Evolutionary conservation across 1,140 invertebrate species (phyloP).

Genomic region (Arctopsyche grandis): DNA sequence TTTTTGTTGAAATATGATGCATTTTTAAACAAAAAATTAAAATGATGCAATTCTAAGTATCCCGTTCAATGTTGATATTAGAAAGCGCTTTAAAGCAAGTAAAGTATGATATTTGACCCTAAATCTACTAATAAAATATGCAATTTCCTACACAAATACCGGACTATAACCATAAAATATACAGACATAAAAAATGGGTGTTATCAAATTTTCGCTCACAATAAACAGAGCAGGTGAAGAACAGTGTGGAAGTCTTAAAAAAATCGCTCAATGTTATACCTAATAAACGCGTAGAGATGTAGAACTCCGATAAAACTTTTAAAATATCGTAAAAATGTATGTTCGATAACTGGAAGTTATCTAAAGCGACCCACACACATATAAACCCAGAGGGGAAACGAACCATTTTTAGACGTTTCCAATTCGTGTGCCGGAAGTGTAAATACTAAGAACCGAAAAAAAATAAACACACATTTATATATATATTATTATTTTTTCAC

Average conservation of each 20-base stretch:
- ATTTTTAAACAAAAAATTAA: too few relatives aligned
- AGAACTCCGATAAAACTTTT: constrained; percentile 50
- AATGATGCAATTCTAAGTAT: too few relatives aligned
- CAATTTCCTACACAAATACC: not conserved
- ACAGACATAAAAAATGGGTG: too few relatives aligned
- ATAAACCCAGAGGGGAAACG: constrained; percentile 24
- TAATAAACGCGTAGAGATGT: not conserved
- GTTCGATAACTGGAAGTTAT: constrained; percentile 52
- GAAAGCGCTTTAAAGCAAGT: too few relatives aligned
- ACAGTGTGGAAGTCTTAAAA: constrained; percentile 31
- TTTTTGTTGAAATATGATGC: too few relatives aligned
- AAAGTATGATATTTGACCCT: too few relatives aligned
- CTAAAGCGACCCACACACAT: constrained; percentile 30
- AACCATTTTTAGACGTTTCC: constrained; percentile 44
- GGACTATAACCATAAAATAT: not conserved
- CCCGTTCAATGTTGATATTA: too few relatives aligned
- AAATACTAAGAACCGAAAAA: constrained; percentile 42
- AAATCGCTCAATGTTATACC: not conserved
- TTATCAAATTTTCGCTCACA: constrained; percentile 19
- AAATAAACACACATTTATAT: not conserved
- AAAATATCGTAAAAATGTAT: constrained; percentile 53
- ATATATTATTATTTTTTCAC: not conserved
- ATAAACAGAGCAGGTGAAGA: constrained; percentile 50
- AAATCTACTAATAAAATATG: not conserved
- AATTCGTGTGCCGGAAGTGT: constrained; percentile 43